Evolutionary conservation across 2,797 vertebrate genomes (phyloP).

Genomic region (Labeo calbasu): DNA sequence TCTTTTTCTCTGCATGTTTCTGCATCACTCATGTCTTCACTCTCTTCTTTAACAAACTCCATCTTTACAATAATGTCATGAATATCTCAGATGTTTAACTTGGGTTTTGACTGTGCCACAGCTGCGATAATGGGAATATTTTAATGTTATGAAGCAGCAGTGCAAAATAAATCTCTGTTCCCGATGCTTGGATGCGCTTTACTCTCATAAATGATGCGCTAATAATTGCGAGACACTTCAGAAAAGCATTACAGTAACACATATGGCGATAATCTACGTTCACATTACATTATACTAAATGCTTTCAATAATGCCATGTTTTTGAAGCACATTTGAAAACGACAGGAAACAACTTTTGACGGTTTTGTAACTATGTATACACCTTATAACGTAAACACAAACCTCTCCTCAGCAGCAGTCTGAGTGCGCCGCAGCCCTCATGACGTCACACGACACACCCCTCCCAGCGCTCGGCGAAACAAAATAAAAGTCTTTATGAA

Average conservation of each 20-base stretch:
- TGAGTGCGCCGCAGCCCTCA: background rate
- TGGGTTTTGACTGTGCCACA: background rate
- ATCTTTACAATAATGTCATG: background rate
- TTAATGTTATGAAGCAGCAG: background rate
- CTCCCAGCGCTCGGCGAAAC: background rate
- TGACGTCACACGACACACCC: background rate
- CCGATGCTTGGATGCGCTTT: background rate
- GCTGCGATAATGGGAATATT: background rate
- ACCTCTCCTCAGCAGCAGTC: background rate
- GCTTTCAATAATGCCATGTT: too few species aligned
- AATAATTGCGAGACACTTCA: background rate
- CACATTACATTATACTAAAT: background rate
- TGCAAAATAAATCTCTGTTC: background rate
- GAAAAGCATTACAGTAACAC: background rate
- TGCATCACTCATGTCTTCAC: background rate
- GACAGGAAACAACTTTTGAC: background rate
- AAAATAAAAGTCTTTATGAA: background rate
- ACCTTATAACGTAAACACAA: background rate
- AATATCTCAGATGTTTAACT: background rate
- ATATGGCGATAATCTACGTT: background rate
- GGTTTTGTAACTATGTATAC: background rate
- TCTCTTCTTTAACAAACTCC: slow-evolving; percentile 6
- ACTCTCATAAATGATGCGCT: background rate
- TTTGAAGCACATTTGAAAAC: background rate
- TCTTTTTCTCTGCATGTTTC: background rate